Conservation (phyloP, 2,797 vertebrate genomes). For the Sebastes cheni region DNA sequence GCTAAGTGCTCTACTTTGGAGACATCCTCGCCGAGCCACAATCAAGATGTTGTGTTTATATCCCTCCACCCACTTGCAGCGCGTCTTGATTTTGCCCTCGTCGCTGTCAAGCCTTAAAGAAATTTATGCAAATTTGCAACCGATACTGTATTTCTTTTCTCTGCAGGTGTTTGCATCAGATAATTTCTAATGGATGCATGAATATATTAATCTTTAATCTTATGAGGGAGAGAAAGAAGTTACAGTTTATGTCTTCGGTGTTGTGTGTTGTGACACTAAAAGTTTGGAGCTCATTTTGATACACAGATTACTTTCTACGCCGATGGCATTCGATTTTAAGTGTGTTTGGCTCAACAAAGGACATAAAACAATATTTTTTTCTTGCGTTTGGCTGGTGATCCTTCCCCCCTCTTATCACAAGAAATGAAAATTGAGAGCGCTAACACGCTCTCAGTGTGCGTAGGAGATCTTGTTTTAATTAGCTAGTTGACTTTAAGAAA, state of each 20-base stretch:
- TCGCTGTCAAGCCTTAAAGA: constrained; percentile 61
- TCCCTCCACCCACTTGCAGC: constrained; percentile 52
- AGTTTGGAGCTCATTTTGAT: constrained; percentile 19
- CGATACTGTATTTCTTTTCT: constrained; percentile 69
- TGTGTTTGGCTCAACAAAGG: constrained; percentile 8
- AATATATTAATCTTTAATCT: constrained; percentile 71
- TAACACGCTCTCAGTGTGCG: constrained; percentile 8
- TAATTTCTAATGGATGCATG: constrained; percentile 73
- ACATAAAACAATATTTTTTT: not conserved
- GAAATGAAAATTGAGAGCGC: constrained; percentile 24
- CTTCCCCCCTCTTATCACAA: constrained; percentile 2
- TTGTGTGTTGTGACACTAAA: constrained; percentile 14
- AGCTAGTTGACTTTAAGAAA: constrained; percentile 47
- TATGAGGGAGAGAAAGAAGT: constrained; percentile 18
- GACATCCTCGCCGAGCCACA: constrained; percentile 48
- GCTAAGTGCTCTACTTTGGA: constrained; percentile 62
- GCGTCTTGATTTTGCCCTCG: constrained; percentile 56
- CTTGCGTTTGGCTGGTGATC: constrained; percentile 7
- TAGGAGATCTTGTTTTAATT: constrained; percentile 45
- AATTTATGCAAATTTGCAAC: constrained; percentile 66
- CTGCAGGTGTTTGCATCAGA: constrained; percentile 77
- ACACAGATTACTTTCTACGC: not conserved
- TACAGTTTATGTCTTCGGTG: constrained; percentile 21
- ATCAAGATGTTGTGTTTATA: constrained; percentile 60
- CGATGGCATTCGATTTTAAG: not conserved